Evolutionary conservation across 2,797 vertebrate genomes (phyloP).

Genomic region (Sebastes diaconus): DNA sequence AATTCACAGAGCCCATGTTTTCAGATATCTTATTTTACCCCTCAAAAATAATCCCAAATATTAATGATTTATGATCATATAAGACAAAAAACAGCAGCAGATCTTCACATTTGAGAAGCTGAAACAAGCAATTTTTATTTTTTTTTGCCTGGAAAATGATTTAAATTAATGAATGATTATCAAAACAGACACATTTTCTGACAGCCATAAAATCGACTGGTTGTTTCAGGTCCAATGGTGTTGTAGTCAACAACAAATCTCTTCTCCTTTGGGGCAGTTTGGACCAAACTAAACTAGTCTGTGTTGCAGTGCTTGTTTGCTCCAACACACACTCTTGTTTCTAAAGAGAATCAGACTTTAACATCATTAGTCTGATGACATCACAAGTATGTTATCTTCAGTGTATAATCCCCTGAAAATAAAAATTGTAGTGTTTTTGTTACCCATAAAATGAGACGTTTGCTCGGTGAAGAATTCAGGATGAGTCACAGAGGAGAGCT

Average conservation of each 20-base stretch:
- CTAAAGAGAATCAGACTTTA: neutral
- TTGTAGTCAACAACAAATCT: neutral
- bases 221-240: neutral
- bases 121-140: neutral
- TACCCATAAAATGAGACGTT: too few species aligned
- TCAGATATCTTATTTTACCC: neutral
- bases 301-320: neutral
- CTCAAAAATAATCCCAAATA: neutral
- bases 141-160: neutral
- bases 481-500: slow-evolving; percentile 65
- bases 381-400: too few species aligned
- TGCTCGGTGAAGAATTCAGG: too few species aligned
- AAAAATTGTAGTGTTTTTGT: too few species aligned
- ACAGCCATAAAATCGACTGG: fast-evolving
- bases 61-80: neutral
- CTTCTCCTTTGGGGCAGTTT: neutral
- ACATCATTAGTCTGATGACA: too few species aligned
- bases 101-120: neutral
- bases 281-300: neutral
- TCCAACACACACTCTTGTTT: neutral
- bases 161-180: neutral
- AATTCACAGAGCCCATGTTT: neutral
- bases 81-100: neutral
- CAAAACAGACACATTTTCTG: neutral
- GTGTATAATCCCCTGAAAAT: too few species aligned